Base-by-base conservation (phyloP, 2,797 vertebrate species). In the Sebastes trivittatus region DNA sequence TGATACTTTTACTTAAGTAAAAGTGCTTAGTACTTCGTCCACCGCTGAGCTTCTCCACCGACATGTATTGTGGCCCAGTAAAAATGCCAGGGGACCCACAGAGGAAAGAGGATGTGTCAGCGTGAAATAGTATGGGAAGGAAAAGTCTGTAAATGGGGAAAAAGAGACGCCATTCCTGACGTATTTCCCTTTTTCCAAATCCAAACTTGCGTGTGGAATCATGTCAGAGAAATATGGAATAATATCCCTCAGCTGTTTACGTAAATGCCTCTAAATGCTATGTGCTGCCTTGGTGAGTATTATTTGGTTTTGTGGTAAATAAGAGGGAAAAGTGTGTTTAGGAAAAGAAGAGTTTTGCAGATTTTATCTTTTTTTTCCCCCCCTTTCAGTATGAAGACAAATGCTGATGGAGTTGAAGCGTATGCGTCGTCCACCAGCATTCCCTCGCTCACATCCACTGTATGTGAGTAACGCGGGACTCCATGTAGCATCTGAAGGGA, bases 161-260 rank as follows among this genome's bases (percentile, higher is more conserved):
- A 87, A 75, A 71, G 8, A 72, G 69, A 75, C 64, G 60, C 32
- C 20, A 27, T 25, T 65, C 46, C 70, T 74, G 69, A 84, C 38
- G 49, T 81, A 69, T 65, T 36, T 27, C 62, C 67, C 42, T 16
- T 76, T 84, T 84, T 77, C 73, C 79, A 34, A 68, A 63, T 85
- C 87, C 87, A 90, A 88, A 78, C 38, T 32, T 61, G 54, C 22
- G 3, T 83, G 74, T 73, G 85, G 81, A 85, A 87, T 80, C 69
- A 38, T 85, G 74, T 81, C 77, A 64, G 49, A 76, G 56, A 78
- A 85, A 69, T 72, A 78, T 85, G 88, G 84, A 92, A 85, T 83
- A 85, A 85, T 66, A 76, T 63, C 66, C 79, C 56, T 81, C 81
- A 72, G 72, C 78, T 85, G 75, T 93, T 89, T 83, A 84, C 10